Evolutionary conservation across 2,797 vertebrate species (phyloP), one percentile per base, ranked within the genome.

Genomic region (Novumbra hubbsi): DNA sequence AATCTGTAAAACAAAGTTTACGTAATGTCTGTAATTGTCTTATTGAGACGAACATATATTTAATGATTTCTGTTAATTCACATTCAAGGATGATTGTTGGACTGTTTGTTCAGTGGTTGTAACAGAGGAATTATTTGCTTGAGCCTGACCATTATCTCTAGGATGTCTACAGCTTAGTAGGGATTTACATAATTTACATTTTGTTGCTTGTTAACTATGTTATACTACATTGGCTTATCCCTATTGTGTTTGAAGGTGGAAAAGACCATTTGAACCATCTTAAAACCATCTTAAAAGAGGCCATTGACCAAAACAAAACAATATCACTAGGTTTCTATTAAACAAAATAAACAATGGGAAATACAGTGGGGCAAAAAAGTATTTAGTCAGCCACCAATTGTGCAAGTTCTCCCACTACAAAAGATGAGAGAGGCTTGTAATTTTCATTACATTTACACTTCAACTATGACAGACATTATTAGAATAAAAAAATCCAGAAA

Each of bases 1-100:
- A 85, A 8, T 34, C 77, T 64, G 74, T 41, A 32, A n/a, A n/a
- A 52, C 11, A 70, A 60, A 71, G 34, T 64, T 21, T 78, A 16
- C 62, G 32, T 19, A 63, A 15, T 15, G 5, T 64, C 24, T 30
- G 24, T 45, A 60, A 24, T 27, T 24, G 3, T 12, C n/a, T 60
- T 60, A 24, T 6, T 57, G 55, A 57, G n/a, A 21, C 55, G 9
- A 12, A 5, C 55, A 24, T 24, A 27, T 24, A 60, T 60, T 60
- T 24, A 12, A 24, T 12, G 55, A 57, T 57, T 21, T 24, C 55
- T 21, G 17, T 12, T 12, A 5, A 11, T 55, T 55, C 50, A 55
- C 50, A 55, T 8, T n/a, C n/a, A n/a, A 55, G 52, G 52, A 55
- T 5, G 19, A 5, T 55, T 19, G 50, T n/a, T 9, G 52, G n/a